Conservation (phyloP, 92 coral and sea anemone species). For the Parazoanthus atlanticus region DNA sequence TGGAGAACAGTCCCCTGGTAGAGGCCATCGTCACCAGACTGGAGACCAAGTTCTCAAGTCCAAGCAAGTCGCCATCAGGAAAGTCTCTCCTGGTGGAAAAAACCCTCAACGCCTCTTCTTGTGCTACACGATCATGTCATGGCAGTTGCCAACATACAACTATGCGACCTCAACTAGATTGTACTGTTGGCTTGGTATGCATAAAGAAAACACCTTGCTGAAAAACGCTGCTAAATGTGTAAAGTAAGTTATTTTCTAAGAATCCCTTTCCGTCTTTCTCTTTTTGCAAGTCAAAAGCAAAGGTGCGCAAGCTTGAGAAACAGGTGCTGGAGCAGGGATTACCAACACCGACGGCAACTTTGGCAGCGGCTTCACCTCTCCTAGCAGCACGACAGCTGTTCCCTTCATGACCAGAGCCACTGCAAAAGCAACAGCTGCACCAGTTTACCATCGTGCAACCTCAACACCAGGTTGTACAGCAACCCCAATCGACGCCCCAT, state of each 20-base stretch:
- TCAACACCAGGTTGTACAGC: neutral
- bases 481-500: neutral
- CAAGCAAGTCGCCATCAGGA: neutral
- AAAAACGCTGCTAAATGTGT: neutral
- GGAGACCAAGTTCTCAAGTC: slow-evolving; percentile 11
- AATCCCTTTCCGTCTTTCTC: too few relatives aligned
- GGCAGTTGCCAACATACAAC: slow-evolving; percentile 33
- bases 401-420: slow-evolving; percentile 34
- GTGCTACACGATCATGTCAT: slow-evolving; percentile 30
- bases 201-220: neutral
- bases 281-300: slow-evolving; percentile 17
- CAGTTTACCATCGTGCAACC: neutral
- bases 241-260: neutral
- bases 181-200: slow-evolving; percentile 21
- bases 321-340: slow-evolving; percentile 55
- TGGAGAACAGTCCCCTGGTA: slow-evolving; percentile 57
- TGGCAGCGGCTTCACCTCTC: slow-evolving; percentile 34
- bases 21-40: slow-evolving; percentile 43
- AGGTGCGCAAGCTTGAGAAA: slow-evolving; percentile 39
- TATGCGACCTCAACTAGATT: slow-evolving; percentile 48
- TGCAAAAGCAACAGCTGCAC: neutral
- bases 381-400: slow-evolving; percentile 43
- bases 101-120: neutral
- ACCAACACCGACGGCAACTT: slow-evolving; percentile 19
- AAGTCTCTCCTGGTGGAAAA: slow-evolving; percentile 51